Evolutionary conservation across 2,113 vertebrate species (phyloP), one percentile per base, ranked within the genome.

Genomic region (Pardalotus punctatus): DNA sequence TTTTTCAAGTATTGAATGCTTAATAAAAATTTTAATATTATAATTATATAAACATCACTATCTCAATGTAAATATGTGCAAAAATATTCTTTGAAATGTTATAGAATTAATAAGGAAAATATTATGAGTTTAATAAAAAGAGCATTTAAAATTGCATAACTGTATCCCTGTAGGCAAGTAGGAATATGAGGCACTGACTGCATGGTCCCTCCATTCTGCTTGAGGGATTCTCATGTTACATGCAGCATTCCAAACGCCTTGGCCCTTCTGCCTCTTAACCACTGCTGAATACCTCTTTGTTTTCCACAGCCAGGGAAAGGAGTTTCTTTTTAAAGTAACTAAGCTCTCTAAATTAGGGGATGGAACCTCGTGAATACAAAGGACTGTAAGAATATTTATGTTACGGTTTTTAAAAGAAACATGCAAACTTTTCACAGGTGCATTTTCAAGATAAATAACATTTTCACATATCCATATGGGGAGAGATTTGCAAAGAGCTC

Each of bases 201-300:
- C 61, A 48, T 1, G 36, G 84, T 81, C 57, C 40, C 53, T 81
- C 57, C 57, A 12, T 38, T 33, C 73, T 33, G 56, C 92, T 71
- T 5, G 0, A 82, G 95, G 94, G 92, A 79, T 31, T 94, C 92
- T 96, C 93, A 91, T 25, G 80, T 96, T 96, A 88, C 93, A 1
- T 24, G 24, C 48, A 64, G 66, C 84, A 60, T 85, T 95, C 95
- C 94, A 90, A 72, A 51, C 53, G 40, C 79, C 73, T 85, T 81
- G 51, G 90, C 83, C 77, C 65, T 86, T 69, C 72, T 86, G 84
- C 89, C 72, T 88, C 69, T 35, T 27, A 53, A 70, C 35, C 61
- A 23, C 90, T 18, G 47, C 73, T 78, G 69, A 94, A 87, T 66
- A 38, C 65, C 35, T 78, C 83, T 91, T 76, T 64, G 81, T 87